Evolutionary conservation across 2,113 vertebrate species (phyloP).

Genomic region (Ariopsis seemanni): DNA sequence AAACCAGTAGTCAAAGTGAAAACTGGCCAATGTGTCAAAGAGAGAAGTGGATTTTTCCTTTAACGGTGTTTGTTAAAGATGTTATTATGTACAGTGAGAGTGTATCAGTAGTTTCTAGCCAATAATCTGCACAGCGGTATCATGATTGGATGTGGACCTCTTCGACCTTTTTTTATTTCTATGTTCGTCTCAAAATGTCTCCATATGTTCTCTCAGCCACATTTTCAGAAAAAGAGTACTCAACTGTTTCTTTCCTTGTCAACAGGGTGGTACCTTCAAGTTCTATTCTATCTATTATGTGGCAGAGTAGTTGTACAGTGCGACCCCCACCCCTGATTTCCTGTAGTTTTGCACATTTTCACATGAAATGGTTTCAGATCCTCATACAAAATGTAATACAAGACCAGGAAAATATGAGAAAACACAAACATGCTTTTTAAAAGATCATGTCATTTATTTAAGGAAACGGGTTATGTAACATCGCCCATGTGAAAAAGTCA

Average conservation of each 20-base stretch:
- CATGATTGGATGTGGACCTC: not conserved
- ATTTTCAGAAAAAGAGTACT: not conserved
- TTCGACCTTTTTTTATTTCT: not conserved
- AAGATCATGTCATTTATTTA: not conserved
- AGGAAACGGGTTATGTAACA: not conserved
- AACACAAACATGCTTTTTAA: not conserved
- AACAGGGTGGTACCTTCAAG: not conserved
- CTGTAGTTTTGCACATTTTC: not conserved
- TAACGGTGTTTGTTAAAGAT: not conserved
- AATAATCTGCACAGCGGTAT: not conserved
- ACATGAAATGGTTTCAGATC: not conserved
- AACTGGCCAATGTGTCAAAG: not conserved
- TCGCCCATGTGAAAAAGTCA: not conserved
- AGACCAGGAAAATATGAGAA: not conserved
- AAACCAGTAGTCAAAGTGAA: not conserved
- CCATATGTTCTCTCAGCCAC: not conserved
- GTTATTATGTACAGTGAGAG: not conserved
- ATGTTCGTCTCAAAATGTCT: not conserved
- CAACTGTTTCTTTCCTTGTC: not conserved
- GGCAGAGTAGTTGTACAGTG: not conserved
- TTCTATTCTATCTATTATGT: not conserved
- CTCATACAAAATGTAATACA: not conserved
- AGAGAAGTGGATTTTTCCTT: not conserved
- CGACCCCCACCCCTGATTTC: not conserved
- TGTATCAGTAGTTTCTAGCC: not conserved